Percentiles rank a stretch among this genome's conserved stretches.
Conservation (phyloP, 2,888 invertebrate species). For the Callimorpha dominula region DNA sequence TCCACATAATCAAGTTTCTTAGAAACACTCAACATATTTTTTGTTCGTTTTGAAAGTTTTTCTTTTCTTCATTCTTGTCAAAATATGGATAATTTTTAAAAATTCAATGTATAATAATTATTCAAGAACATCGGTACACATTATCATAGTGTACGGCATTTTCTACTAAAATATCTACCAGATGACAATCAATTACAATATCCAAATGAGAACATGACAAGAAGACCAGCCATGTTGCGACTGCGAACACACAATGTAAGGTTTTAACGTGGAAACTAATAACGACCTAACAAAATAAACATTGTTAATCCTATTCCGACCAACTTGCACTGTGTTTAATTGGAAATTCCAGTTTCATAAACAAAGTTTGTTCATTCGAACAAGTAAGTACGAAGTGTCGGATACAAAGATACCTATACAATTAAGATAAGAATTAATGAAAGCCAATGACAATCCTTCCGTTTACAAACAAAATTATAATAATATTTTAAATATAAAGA, state of each 20-base stretch:
- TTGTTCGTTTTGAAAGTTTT: background rate
- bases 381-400: constrained; percentile 45
- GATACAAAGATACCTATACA: constrained; percentile 17
- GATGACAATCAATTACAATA: constrained; percentile 38
- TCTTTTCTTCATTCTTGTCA: background rate
- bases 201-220: constrained; percentile 16
- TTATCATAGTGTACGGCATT: background rate
- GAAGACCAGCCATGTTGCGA: constrained; percentile 5
- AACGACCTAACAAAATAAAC: constrained; percentile 46
- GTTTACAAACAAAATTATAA: constrained; percentile 12
- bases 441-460: constrained; percentile 13
- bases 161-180: background rate
- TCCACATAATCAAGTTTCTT: no score
- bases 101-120: no score
- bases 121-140: background rate
- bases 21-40: no score
- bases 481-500: constrained; percentile 6
- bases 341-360: constrained; percentile 54
- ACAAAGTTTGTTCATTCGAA: constrained; percentile 57
- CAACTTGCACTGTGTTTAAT: constrained; percentile 55
- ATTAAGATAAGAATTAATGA: constrained; percentile 25
- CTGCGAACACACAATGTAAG: constrained; percentile 33
- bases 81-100: no score
- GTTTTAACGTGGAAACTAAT: constrained; percentile 49
- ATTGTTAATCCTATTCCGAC: constrained; percentile 51